Evolutionary conservation across 2,113 vertebrate genomes (phyloP), one percentile per base, ranked within the genome.

Genomic region (Ramphastos sulfuratus): DNA sequence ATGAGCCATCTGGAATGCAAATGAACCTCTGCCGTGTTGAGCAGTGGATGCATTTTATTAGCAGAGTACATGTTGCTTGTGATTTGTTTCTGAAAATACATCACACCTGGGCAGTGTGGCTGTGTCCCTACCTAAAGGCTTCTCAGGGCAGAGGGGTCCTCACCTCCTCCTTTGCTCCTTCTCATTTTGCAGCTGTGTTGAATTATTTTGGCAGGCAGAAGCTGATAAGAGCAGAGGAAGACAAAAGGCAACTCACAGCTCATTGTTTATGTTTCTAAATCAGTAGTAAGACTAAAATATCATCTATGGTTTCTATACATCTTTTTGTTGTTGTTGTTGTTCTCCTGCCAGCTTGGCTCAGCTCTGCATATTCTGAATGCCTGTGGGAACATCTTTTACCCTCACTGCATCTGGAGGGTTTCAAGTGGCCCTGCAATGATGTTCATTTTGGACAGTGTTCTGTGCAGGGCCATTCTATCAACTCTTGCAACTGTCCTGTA

Each of bases 1-100:
- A 84, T 85, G 94, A 97, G 84, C 96, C 96, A 97, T 97, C 96
- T 98, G 97, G 95, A 96, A 96, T 95, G 94, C 94, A 98, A 97
- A 97, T 84, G 93, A 96, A 87, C 86, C 81, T 88, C 81, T 88
- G 95, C 78, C 23, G 3, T 56, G 70, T 89, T 91, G 91, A 72
- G 87, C 88, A 94, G 80, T 21, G 35, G 89, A 55, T 85, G 83
- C 55, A 37, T 83, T 96, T 95, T 94, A 89, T 95, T 95, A 44
- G 75, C 63, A 92, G 97, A 96, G 50, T 95, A 42, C 82, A 84
- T 33, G 48, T 87, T 96, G 48, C 56, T 91, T 89, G 52, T 75
- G 71, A 79, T 84, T 75, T 90, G 48, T 77, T 96, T 92, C 69
- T 96, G 89, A 69, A 93, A 96, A 93, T 93, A 93, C 91, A 61